Evolutionary conservation across 2,797 vertebrate genomes (phyloP).

Genomic region (Alauda arvensis): DNA sequence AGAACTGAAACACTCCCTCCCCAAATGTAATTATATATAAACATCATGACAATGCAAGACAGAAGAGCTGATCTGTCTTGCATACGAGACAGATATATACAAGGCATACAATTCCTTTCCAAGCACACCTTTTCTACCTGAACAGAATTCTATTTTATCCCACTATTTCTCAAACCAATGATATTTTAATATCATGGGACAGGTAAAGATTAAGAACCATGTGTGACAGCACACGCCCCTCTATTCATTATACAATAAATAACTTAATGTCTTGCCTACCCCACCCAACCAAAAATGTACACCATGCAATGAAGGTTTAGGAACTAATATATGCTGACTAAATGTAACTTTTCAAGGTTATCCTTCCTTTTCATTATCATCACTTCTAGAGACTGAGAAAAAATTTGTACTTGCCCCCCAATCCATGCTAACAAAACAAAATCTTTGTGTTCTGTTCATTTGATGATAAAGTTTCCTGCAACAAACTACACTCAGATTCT

Average conservation of each 20-base stretch:
- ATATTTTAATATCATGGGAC: background rate
- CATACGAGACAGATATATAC: too few species aligned
- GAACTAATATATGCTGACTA: background rate
- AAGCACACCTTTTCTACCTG: background rate
- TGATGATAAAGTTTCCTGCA: background rate
- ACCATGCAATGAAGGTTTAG: background rate
- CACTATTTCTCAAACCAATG: background rate
- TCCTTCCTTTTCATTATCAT: background rate
- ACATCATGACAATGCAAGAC: background rate
- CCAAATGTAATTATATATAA: background rate
- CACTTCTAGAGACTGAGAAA: background rate
- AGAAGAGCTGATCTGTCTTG: background rate
- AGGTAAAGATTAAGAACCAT: background rate
- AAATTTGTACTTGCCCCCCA: background rate
- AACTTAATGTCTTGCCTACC: background rate
- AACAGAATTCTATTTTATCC: background rate
- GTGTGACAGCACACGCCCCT: background rate
- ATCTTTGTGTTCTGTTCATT: background rate
- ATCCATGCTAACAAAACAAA: background rate
- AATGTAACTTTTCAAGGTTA: background rate
- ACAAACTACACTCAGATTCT: background rate
- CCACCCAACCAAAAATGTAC: background rate
- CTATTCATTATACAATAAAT: background rate
- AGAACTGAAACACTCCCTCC: background rate
- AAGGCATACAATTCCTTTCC: background rate